Evolutionary conservation across 2,888 invertebrate species (phyloP).

Genomic region (Crioceris asparagi): DNA sequence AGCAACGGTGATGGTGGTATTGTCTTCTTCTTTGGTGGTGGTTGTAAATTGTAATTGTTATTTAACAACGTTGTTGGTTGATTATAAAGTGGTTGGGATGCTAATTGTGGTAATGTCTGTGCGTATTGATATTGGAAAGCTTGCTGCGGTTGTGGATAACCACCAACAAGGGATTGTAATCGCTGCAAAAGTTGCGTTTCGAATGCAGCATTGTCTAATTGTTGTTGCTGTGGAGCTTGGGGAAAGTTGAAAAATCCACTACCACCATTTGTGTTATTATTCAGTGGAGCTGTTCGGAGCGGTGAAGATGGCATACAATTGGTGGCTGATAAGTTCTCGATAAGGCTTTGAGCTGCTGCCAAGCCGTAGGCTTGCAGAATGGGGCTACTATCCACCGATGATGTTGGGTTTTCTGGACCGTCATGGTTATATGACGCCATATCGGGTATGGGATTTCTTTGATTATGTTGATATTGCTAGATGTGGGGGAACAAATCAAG

Average conservation of each 20-base stretch:
- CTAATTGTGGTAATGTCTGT: too few species aligned
- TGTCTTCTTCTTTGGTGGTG: slow-evolving; percentile 34
- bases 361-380: not conserved
- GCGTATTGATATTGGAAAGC: too few species aligned
- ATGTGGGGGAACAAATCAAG: too few species aligned
- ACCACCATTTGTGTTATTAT: too few species aligned
- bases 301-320: not conserved
- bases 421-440: too few species aligned
- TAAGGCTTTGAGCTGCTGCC: not conserved
- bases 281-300: not conserved
- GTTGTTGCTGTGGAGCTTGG: not conserved
- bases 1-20: slow-evolving; percentile 28
- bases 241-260: not conserved
- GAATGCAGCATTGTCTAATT: not conserved
- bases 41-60: slow-evolving; percentile 31
- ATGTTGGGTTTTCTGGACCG: not conserved
- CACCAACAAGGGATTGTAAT: not conserved
- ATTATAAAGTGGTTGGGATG: too few species aligned
- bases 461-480: too few species aligned
- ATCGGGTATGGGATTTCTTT: too few species aligned
- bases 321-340: not conserved
- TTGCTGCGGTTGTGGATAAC: not conserved
- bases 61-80: slow-evolving; percentile 22
- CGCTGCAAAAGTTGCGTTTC: not conserved
- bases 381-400: slow-evolving; percentile 1